Percentiles rank a stretch among this genome's conserved stretches.
Conservation (phyloP, 2,113 vertebrate species). For the Leptodactylus fuscus region DNA sequence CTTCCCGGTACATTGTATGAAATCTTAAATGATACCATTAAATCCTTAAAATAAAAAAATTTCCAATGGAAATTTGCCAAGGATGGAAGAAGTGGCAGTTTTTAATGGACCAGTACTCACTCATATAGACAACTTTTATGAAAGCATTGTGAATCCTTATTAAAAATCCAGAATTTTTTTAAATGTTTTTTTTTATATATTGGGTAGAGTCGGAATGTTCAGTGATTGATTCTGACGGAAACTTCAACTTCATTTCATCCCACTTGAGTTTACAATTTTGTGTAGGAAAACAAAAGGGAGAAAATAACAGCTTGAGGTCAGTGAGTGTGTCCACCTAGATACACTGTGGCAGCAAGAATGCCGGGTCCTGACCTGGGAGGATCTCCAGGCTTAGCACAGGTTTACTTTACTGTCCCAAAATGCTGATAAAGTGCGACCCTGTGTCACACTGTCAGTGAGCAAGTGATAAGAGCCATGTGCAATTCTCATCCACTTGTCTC, state of each 20-base stretch:
- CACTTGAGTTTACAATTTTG: neutral
- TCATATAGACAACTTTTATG: too few relatives aligned
- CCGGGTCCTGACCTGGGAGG: slow-evolving; percentile 66
- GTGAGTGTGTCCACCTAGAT: slow-evolving; percentile 54
- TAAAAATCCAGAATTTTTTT: too few relatives aligned
- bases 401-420: slow-evolving; percentile 61
- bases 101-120: too few relatives aligned
- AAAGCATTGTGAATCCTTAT: too few relatives aligned
- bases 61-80: too few relatives aligned
- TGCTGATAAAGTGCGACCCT: slow-evolving; percentile 67
- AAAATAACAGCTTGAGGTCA: slow-evolving; percentile 3
- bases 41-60: too few relatives aligned
- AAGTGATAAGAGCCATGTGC: slow-evolving; percentile 73
- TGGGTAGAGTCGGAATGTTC: too few relatives aligned
- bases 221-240: neutral
- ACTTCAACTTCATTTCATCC: neutral
- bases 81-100: too few relatives aligned
- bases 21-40: too few relatives aligned
- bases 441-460: slow-evolving; percentile 65
- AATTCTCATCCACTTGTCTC: slow-evolving; percentile 69
- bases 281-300: neutral
- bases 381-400: slow-evolving; percentile 64
- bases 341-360: slow-evolving; percentile 66
- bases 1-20: too few relatives aligned
- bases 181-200: too few relatives aligned